phyloP scores from a whole-genome alignment of 2,888 invertebrate species.

The Pristionchus fissidentatus region DNA sequence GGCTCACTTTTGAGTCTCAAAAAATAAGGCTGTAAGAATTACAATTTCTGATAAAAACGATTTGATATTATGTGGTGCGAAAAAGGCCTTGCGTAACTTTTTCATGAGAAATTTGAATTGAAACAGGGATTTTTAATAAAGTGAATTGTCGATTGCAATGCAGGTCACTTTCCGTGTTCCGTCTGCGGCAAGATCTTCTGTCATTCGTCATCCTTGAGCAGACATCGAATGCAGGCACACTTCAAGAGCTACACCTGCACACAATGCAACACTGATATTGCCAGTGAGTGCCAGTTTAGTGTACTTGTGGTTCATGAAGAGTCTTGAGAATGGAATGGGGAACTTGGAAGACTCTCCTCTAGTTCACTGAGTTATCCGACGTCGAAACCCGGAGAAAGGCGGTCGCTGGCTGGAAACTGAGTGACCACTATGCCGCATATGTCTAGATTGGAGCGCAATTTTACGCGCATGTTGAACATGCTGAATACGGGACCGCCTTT shows the following conservation, averaged over 20 bases:
- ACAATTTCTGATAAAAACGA: background rate
- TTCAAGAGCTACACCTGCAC: conserved; percentile 76
- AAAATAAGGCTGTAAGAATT: background rate
- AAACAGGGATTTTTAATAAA: background rate
- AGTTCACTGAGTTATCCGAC: background rate
- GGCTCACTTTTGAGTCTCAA: background rate
- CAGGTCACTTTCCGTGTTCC: conserved; percentile 74
- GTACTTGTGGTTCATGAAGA: background rate
- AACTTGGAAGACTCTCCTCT: background rate
- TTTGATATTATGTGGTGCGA: background rate
- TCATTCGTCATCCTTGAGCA: conserved; percentile 74
- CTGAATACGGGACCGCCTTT: no score
- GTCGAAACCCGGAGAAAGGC: background rate
- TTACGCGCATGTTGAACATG: no score
- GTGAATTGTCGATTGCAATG: background rate
- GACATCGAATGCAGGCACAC: conserved; percentile 76
- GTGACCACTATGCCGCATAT: no score
- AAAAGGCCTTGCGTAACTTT: background rate
- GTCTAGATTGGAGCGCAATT: no score
- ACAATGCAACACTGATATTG: conserved; percentile 74
- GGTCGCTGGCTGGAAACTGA: no score
- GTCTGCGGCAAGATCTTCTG: conserved; percentile 75
- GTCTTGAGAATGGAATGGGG: background rate
- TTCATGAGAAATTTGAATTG: background rate
- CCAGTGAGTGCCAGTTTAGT: conserved; percentile 67